Conservation (phyloP, 2,888 invertebrate genomes). For the Megalurothrips usitatus region DNA sequence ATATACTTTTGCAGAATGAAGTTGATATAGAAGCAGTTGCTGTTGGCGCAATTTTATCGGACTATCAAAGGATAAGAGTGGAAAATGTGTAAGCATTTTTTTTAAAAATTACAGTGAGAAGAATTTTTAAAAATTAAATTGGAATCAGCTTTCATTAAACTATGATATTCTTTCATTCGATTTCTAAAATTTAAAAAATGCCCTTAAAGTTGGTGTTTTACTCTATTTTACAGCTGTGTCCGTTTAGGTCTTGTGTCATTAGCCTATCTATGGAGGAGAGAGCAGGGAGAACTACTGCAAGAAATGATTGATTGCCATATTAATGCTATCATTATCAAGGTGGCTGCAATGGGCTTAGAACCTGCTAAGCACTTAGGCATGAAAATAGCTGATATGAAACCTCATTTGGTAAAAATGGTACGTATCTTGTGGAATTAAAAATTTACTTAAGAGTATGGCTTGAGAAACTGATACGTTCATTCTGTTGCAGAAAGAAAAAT, state of each 20-base stretch:
- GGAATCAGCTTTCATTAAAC: no score
- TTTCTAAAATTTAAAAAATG: neutral
- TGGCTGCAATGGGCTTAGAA: conserved; percentile 88
- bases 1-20: conserved; percentile 52
- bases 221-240: conserved; percentile 59
- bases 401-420: conserved; percentile 80
- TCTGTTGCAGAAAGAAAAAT: conserved; percentile 69
- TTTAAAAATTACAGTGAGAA: no score
- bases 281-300: conserved; percentile 87
- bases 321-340: conserved; percentile 95
- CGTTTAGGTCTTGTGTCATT: conserved; percentile 83
- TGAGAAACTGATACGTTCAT: conserved; percentile 67
- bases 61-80: conserved; percentile 95
- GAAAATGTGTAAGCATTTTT: conserved; percentile 85
- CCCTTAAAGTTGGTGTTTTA: conserved; percentile 25
- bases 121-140: no score
- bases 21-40: conserved; percentile 86
- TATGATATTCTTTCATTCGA: no score
- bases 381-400: conserved; percentile 76
- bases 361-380: conserved; percentile 83
- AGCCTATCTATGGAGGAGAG: conserved; percentile 93
- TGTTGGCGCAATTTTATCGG: conserved; percentile 95
- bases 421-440: conserved; percentile 38
- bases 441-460: conserved; percentile 38
- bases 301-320: conserved; percentile 95